Base-by-base conservation (phyloP, 2,113 vertebrate genomes). In the Trachemys scripta region DNA sequence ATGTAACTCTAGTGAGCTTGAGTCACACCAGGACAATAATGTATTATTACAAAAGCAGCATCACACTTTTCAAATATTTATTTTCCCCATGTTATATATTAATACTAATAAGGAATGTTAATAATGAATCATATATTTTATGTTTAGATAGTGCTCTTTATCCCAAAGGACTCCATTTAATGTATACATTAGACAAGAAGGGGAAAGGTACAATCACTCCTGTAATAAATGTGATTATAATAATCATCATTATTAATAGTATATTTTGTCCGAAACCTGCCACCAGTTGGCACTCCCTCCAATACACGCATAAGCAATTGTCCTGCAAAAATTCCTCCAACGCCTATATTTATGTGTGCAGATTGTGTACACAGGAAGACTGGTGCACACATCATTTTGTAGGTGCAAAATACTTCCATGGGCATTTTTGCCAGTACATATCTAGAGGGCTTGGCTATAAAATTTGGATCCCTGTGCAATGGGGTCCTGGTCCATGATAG, bases 191-290 rank as follows among this genome's bases (percentile, higher is more conserved):
- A 54, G 4, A 62, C 54, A 1, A 11, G 83, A 14, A 84, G 45
- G 65, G 59, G 6, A 2, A 29, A 80, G 84, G 83, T 2, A 3
- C 45, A 1, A 1, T 0, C 90, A 3, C 38, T 17, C 4, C 80
- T 89, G 38, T 10, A 16, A 59, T 78, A 5, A 54, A 50, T 76
- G 8, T 54, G 1, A 53, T 72, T 72, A 20, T 38, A 69, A 31
- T n/a, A 8, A 3, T 27, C 94, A 53, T n/a, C 10, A 22, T 51
- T 20, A 14, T 87, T 90, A 14, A 72, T 49, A 0, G 0, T 82
- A 76, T 65, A 75, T 96, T 89, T 56, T 19, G 89, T 38, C 91
- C 90, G 75, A 47, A 81, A 6, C 57, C 93, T 8, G 75, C 49
- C 57, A 3, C 79, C 81, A 47, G 9, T 13, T 76, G 38, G 75